Conservation (phyloP, 2,797 vertebrate genomes). For the Nannoperca australis region DNA sequence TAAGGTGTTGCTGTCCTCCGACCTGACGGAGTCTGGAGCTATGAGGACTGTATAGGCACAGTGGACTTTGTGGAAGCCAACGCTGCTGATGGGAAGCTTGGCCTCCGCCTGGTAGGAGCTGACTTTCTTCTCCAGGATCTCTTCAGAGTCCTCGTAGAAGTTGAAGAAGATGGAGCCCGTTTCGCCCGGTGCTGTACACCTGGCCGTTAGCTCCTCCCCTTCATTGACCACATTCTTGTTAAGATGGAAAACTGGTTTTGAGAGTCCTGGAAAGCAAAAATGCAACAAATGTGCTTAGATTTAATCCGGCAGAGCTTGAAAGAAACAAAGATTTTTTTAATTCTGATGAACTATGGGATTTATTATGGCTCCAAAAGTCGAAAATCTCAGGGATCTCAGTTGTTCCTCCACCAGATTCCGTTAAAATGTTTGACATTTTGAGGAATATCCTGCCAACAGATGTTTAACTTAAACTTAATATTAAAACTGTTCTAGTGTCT, state of each 20-base stretch:
- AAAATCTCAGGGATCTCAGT: background rate
- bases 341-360: background rate
- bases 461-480: slow-evolving; percentile 1
- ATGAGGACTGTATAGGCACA: slow-evolving; percentile 74
- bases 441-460: background rate
- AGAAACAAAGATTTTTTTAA: background rate
- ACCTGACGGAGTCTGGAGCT: background rate
- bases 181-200: slow-evolving; percentile 73
- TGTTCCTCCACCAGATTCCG: background rate
- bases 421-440: background rate
- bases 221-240: slow-evolving; percentile 51
- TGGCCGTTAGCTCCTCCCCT: slow-evolving; percentile 66
- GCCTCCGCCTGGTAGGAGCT: background rate
- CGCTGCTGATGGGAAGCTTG: background rate
- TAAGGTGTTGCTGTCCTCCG: slow-evolving; percentile 59
- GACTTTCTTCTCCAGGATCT: background rate
- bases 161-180: slow-evolving; percentile 66
- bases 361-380: background rate
- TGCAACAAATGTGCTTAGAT: background rate
- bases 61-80: slow-evolving; percentile 49
- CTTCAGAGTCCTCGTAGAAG: slow-evolving; percentile 54
- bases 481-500: background rate
- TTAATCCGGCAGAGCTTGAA: background rate
- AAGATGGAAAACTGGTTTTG: slow-evolving; percentile 70
- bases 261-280: slow-evolving; percentile 73